Percentiles rank a stretch among this genome's conserved stretches.
Conservation (phyloP, 2,888 invertebrate species). For the Aelia acuminata region DNA sequence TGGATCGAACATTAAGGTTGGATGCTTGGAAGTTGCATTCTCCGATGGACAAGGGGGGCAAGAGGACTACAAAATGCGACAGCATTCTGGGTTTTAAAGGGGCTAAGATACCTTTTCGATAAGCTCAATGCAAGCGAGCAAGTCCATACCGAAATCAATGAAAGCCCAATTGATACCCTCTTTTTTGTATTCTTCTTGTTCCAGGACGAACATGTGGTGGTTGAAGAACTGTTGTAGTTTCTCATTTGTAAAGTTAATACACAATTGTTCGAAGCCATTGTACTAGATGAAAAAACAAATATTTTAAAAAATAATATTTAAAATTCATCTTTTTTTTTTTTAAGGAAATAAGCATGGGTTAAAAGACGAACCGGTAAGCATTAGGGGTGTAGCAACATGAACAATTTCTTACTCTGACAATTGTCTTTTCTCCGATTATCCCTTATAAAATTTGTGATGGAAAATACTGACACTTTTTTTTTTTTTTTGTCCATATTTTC, state of each 20-base stretch:
- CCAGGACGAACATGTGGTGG: slow-evolving; percentile 99
- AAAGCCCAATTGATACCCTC: slow-evolving; percentile 99
- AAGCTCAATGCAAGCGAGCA: slow-evolving; percentile 97
- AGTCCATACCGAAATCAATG: slow-evolving; percentile 99
- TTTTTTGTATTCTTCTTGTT: slow-evolving; percentile 98
- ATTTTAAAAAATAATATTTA: not conserved
- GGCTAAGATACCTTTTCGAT: slow-evolving; percentile 70
- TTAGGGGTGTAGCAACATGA: slow-evolving; percentile 4
- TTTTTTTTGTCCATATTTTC: not conserved
- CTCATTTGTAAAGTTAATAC: slow-evolving; percentile 99
- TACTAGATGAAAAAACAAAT: not conserved
- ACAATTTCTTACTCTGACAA: slow-evolving; percentile 52
- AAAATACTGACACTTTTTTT: not conserved
- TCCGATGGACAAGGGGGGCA: not conserved
- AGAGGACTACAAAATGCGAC: not conserved
- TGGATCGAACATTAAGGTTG: not conserved
- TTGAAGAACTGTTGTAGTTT: slow-evolving; percentile 99
- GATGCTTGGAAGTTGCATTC: not conserved
- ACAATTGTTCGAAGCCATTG: slow-evolving; percentile 29
- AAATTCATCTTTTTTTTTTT: not conserved
- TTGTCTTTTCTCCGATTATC: slow-evolving; percentile 52
- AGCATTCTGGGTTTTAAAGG: not conserved
- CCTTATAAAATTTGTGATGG: slow-evolving; percentile 1
- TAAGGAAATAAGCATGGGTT: slow-evolving; percentile 25
- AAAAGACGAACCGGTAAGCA: slow-evolving; percentile 26